These are phyloP conservation scores for Pipa parva DNA, from an alignment of 2,113 vertebrate species.

Conservation along the genomic window DNA sequence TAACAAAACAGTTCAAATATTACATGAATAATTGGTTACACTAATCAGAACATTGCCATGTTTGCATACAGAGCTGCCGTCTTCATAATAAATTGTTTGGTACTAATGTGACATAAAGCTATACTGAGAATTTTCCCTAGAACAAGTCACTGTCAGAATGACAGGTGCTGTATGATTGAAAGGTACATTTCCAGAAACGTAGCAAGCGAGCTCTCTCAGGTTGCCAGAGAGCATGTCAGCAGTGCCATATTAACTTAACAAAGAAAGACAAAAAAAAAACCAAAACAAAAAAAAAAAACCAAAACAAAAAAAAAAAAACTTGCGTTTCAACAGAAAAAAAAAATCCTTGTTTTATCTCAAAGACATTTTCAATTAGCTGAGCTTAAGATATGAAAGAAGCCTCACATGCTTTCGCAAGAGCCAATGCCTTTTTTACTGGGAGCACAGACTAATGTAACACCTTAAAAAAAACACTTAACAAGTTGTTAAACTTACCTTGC, in stretches of 20 bases:
- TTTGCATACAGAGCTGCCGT: neutral
- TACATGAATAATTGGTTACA: neutral
- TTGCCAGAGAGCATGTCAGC: slow-evolving; percentile 16
- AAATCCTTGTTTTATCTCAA: slow-evolving; percentile 8
- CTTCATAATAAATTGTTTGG: neutral
- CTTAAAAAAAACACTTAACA: slow-evolving; percentile 4
- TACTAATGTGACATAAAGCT: neutral
- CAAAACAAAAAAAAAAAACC: too few species aligned
- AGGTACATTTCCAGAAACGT: slow-evolving; percentile 6
- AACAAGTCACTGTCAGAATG: slow-evolving; percentile 5
- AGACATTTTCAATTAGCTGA: slow-evolving; percentile 31
- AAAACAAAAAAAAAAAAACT: too few species aligned
- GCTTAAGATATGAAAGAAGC: slow-evolving; percentile 26
- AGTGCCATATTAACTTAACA: slow-evolving; percentile 29
- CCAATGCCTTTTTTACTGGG: slow-evolving; percentile 34
- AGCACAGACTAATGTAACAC: slow-evolving; percentile 10
- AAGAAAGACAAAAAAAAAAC: slow-evolving; percentile 16
- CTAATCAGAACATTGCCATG: neutral
- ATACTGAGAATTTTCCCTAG: neutral
- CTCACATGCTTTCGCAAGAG: neutral
- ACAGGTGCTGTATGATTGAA: slow-evolving; percentile 12
- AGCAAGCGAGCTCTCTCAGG: slow-evolving; percentile 7
- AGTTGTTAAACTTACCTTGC: slow-evolving; percentile 63
- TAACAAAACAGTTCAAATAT: neutral
- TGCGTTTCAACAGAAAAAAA: slow-evolving; percentile 3